A percentile compares a stretch with the other conserved stretches of the same genome.
These are phyloP conservation scores for Lasioglossum figueresi DNA, from an alignment of 2,888 invertebrate species.

Conservation along the genomic window DNA sequence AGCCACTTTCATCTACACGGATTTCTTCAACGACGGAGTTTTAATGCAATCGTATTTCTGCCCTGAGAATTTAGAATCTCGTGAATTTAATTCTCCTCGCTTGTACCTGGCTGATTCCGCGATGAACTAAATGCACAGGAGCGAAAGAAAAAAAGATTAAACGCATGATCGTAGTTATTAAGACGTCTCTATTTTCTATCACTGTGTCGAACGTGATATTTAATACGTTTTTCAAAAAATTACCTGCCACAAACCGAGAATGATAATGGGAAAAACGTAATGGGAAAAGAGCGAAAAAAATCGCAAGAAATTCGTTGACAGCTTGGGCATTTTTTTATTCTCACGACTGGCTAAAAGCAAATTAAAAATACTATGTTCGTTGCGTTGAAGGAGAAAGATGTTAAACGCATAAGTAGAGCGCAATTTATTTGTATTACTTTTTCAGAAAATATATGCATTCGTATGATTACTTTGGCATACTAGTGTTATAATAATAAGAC, in stretches of 20 bases:
- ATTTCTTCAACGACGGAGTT: slow-evolving; percentile 21
- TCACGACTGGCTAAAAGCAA: background rate
- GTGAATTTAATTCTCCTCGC: slow-evolving; percentile 34
- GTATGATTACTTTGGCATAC: background rate
- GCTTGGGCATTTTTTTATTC: background rate
- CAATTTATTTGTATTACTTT: background rate
- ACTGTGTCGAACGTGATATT: background rate
- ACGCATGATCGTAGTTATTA: background rate
- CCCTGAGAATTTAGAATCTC: slow-evolving; percentile 39
- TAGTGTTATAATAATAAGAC: background rate
- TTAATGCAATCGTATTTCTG: slow-evolving; percentile 45
- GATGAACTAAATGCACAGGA: slow-evolving; percentile 1
- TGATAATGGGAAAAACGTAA: no score
- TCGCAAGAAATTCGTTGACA: background rate
- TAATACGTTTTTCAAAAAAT: background rate
- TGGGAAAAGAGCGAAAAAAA: background rate
- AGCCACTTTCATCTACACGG: slow-evolving; percentile 22
- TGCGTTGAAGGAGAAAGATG: background rate
- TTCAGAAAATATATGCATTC: background rate
- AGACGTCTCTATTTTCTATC: background rate
- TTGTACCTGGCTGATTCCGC: slow-evolving; percentile 14
- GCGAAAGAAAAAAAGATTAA: background rate
- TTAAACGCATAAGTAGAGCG: background rate
- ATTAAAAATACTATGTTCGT: background rate
- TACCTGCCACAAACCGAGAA: no score